A percentile compares a stretch with the other conserved stretches of the same genome.
These are phyloP conservation scores for Lepidochrysops patricia DNA, from an alignment of 2,888 invertebrate species.

Conservation along the genomic window DNA sequence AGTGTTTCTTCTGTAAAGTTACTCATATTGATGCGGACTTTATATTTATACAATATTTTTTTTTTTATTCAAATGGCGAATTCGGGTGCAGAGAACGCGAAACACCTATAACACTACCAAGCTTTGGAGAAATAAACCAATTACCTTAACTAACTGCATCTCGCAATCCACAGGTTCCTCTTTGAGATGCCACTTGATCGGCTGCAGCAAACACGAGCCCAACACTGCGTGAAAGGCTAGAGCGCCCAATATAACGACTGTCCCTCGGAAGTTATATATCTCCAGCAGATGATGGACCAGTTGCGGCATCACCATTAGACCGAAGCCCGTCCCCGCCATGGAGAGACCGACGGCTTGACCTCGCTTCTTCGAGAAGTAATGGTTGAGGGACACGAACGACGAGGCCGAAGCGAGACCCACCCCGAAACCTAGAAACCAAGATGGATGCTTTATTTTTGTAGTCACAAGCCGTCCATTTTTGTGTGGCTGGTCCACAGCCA, in stretches of 20 bases:
- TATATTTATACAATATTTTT: too few species aligned
- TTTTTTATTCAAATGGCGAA: too few species aligned
- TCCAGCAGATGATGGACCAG: conserved; percentile 78
- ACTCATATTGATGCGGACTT: too few species aligned
- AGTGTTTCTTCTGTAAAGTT: too few species aligned
- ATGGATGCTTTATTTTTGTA: background rate
- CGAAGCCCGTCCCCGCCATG: conserved; percentile 86
- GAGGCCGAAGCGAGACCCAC: conserved; percentile 84
- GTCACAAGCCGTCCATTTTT: too few species aligned
- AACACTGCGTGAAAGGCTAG: conserved; percentile 79
- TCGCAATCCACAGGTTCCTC: conserved; percentile 72
- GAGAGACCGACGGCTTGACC: conserved; percentile 87
- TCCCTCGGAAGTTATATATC: conserved; percentile 78
- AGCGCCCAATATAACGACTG: conserved; percentile 79
- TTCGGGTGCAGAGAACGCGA: too few species aligned
- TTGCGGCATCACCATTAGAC: conserved; percentile 87
- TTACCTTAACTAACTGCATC: conserved; percentile 65
- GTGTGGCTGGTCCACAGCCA: too few species aligned
- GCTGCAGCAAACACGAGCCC: conserved; percentile 80
- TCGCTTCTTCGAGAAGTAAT: conserved; percentile 83
- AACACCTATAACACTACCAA: too few species aligned
- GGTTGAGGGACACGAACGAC: conserved; percentile 85
- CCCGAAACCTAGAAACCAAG: conserved; percentile 78
- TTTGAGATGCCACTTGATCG: conserved; percentile 81
- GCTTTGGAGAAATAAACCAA: too few species aligned